Base-by-base conservation (phyloP, 92 coral and sea anemone species). In the Galaxea fascicularis region DNA sequence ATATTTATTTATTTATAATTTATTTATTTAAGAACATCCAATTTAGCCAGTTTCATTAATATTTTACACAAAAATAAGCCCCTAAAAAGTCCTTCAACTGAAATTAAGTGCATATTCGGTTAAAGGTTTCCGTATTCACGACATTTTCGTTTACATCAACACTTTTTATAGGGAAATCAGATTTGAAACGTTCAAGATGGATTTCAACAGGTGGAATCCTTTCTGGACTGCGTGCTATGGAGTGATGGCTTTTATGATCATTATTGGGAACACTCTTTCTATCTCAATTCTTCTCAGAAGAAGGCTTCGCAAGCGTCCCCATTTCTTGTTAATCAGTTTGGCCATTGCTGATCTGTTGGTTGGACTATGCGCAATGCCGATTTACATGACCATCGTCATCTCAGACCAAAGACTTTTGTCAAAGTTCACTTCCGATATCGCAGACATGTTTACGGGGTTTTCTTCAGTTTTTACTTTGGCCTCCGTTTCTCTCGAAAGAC, bases 271-370 rank as follows among this genome's bases (percentile, higher is more conserved):
- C 82, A 26, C 74, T 41, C 78, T 91, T 29, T 79, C 90, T 30
- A 67, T 91, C 41, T n/a, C 41, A 0, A 83, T 88, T 20, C 90
- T 91, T 54, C 51, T 72, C 28, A 84, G 46, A 64, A 79, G 92
- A 31, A 91, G 85, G 73, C 76, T 91, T 63, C 87, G 87, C 64
- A 88, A 88, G 59, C 90, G 90, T 57, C 87, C 92, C 1, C 95
- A 91, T 71, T 91, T 83, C 70, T 56, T 91, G 58, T 17, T 91
- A 12, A 79, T 91, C 28, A 88, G 95, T 67, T 73, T 91, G 73
- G 89, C 95, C 27, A 76, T 90, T 27, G 95, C 95, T 9, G 95
- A 91, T 67, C 60, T 91, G 11, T 24, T 85, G 70, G 92, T 91
- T 21, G 95, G 95, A 1, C 26, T 85, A 39, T 64, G 89, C 5